Evolutionary conservation across 2,113 vertebrate genomes (phyloP).

Genomic region (Globicephala melas): DNA sequence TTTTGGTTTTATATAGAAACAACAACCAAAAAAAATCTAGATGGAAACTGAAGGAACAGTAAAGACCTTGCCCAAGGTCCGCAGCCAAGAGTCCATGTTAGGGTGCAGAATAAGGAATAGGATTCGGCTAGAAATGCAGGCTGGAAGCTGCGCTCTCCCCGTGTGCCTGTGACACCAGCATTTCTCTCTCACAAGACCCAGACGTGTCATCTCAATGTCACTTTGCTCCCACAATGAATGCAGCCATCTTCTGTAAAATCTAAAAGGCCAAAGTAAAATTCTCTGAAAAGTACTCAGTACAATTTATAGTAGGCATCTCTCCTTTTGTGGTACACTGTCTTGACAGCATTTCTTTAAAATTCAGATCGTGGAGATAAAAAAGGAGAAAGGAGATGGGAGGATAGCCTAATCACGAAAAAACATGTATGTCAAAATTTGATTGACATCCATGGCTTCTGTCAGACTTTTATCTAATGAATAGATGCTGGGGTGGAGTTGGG

Average conservation of each 20-base stretch:
- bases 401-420: background rate
- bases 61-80: background rate
- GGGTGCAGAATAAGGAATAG: background rate
- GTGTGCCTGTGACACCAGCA: background rate
- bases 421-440: background rate
- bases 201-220: background rate
- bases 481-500: background rate
- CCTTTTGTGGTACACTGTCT: background rate
- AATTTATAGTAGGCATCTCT: background rate
- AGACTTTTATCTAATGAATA: background rate
- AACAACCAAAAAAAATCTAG: background rate
- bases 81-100: fast-evolving
- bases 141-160: background rate
- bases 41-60: background rate
- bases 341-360: background rate
- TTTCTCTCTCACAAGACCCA: background rate
- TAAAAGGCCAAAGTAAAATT: background rate
- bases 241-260: background rate
- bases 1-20: background rate
- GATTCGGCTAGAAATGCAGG: background rate
- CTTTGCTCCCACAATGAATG: background rate
- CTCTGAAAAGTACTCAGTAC: background rate
- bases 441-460: background rate
- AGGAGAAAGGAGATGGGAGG: background rate
- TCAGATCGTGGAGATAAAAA: background rate